Evolutionary conservation across 2,888 invertebrate species (phyloP).

Genomic region (Leptinotarsa rubiginosa): DNA sequence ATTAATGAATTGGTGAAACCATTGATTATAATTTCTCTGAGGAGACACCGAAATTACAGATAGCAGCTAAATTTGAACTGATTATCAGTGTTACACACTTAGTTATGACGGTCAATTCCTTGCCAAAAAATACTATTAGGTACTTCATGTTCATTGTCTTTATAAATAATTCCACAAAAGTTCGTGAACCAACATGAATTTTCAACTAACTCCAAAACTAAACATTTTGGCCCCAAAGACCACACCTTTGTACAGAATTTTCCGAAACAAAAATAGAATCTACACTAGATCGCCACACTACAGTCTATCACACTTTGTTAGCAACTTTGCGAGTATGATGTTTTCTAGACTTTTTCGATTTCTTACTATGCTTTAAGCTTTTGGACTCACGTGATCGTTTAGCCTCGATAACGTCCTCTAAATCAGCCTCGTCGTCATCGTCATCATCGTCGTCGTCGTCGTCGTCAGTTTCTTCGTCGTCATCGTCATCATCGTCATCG

Average conservation of each 20-base stretch:
- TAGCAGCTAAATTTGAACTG: not conserved
- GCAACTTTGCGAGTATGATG: slow-evolving; percentile 56
- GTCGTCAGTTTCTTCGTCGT: slow-evolving; percentile 74
- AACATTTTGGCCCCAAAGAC: slow-evolving; percentile 38
- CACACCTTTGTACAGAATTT: slow-evolving; percentile 40
- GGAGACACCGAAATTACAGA: too few relatives aligned
- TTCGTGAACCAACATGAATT: not conserved
- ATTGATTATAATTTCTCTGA: not conserved
- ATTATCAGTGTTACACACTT: not conserved
- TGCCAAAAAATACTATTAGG: not conserved
- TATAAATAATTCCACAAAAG: not conserved
- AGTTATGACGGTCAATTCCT: not conserved
- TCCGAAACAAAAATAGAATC: slow-evolving; percentile 33
- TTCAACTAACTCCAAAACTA: slow-evolving; percentile 33
- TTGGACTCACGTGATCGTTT: slow-evolving; percentile 90
- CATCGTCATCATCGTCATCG: slow-evolving; percentile 67
- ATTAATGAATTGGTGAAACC: not conserved
- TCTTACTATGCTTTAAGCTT: slow-evolving; percentile 64
- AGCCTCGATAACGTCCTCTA: slow-evolving; percentile 77
- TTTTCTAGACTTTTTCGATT: slow-evolving; percentile 60
- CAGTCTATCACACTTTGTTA: slow-evolving; percentile 59
- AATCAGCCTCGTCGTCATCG: slow-evolving; percentile 75
- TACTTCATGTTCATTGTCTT: not conserved
- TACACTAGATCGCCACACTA: slow-evolving; percentile 38
- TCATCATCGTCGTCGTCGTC: slow-evolving; percentile 77